Evolutionary conservation across 2,888 invertebrate genomes (phyloP).

Genomic region (Nomada flava): DNA sequence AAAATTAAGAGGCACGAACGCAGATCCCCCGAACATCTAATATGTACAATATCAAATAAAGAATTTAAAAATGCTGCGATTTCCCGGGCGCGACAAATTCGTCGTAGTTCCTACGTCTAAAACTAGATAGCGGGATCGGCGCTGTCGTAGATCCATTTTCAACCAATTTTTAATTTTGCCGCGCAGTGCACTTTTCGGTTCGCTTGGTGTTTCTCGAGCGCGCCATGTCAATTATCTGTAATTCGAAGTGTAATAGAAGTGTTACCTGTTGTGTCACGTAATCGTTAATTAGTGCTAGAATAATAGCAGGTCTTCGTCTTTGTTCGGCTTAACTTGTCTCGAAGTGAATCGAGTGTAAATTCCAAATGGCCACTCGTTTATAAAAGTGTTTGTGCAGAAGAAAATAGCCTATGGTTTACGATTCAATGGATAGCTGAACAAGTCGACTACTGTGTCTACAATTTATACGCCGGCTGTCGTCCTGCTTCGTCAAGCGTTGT

Average conservation of each 20-base stretch:
- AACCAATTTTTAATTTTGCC: slow-evolving; percentile 10
- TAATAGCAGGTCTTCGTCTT: not conserved
- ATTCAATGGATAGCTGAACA: not conserved
- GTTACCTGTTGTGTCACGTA: slow-evolving; percentile 2
- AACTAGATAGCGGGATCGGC: slow-evolving; percentile 42
- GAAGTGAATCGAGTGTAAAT: not conserved
- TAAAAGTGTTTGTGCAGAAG: not conserved
- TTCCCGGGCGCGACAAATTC: slow-evolving; percentile 20
- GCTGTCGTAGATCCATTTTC: not conserved
- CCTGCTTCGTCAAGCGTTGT: not conserved
- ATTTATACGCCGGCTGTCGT: not conserved
- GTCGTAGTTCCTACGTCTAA: slow-evolving; percentile 36
- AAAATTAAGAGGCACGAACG: not conserved
- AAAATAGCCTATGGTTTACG: not conserved
- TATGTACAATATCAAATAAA: too few species aligned
- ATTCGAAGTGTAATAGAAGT: slow-evolving; percentile 15
- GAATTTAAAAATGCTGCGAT: not conserved
- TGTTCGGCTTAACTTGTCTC: not conserved
- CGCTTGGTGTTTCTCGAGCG: not conserved
- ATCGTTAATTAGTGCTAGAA: slow-evolving; percentile 21
- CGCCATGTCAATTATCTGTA: slow-evolving; percentile 58
- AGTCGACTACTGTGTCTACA: not conserved
- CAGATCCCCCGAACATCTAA: too few species aligned
- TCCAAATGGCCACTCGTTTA: not conserved
- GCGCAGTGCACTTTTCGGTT: slow-evolving; percentile 21